A percentile compares a stretch with the other conserved stretches of the same genome.
These are phyloP conservation scores for Donacobius atricapilla DNA, from an alignment of 2,113 vertebrate genomes.

Conservation along the genomic window DNA sequence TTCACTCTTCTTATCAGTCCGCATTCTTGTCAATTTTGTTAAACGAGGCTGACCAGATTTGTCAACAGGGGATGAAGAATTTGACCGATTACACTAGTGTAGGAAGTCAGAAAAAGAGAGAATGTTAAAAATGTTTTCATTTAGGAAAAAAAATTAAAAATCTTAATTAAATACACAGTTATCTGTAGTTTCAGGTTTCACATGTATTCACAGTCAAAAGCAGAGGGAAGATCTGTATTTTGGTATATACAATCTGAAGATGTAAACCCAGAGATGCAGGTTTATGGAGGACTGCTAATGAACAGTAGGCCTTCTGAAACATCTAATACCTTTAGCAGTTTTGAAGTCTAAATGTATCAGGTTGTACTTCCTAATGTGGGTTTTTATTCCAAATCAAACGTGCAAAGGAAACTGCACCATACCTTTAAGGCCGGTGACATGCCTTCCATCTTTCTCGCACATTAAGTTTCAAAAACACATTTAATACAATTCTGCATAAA, in stretches of 20 bases:
- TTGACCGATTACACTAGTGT: conserved; percentile 70
- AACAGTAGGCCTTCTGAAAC: not conserved
- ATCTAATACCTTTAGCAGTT: not conserved
- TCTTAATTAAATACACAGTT: not conserved
- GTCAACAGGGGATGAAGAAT: conserved; percentile 77
- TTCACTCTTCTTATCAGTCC: conserved; percentile 77
- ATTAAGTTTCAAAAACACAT: not conserved
- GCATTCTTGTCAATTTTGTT: conserved; percentile 76
- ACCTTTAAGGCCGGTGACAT: not conserved
- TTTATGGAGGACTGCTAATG: not conserved
- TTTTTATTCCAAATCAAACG: not conserved
- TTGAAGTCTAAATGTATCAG: not conserved
- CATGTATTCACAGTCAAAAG: not conserved
- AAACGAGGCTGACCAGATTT: conserved; percentile 74
- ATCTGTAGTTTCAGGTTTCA: not conserved
- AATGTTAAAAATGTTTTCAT: not conserved
- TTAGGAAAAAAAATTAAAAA: no score
- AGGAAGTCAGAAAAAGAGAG: not conserved
- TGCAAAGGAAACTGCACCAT: not conserved
- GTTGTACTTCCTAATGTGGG: not conserved
- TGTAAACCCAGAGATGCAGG: not conserved
- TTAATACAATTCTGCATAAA: not conserved
- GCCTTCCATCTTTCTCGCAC: not conserved
- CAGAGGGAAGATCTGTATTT: not conserved
- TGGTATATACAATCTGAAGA: not conserved